phyloP scores from a whole-genome alignment of 2,113 vertebrate species.

The Myotis davidii region DNA sequence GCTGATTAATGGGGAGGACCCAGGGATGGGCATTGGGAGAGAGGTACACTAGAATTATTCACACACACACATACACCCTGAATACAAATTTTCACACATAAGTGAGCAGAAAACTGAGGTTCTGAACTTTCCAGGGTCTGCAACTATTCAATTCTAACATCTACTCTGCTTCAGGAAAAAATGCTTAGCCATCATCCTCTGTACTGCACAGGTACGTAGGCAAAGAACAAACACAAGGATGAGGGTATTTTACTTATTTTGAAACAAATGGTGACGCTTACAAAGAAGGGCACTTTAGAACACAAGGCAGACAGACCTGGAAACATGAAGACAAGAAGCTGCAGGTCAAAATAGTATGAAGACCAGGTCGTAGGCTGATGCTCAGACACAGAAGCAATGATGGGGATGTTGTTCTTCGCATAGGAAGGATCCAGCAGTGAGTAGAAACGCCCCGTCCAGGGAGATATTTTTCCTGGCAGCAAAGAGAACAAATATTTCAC shows the following conservation, averaged over 20 bases:
- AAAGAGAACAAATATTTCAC: not conserved
- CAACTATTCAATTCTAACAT: not conserved
- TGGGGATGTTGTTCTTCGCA: constrained; percentile 99
- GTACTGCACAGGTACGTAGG: not conserved
- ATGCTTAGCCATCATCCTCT: not conserved
- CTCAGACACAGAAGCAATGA: constrained; percentile 98
- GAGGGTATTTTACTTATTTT: not conserved
- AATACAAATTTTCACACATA: constrained; percentile 31
- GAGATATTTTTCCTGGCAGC: constrained; percentile 96
- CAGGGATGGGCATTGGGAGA: not conserved
- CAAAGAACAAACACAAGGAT: not conserved
- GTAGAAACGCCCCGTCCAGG: constrained; percentile 99
- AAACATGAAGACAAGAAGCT: constrained; percentile 99
- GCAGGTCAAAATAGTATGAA: constrained; percentile 98
- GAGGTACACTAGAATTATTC: not conserved
- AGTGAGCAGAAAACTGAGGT: constrained; percentile 18
- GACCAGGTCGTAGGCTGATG: constrained; percentile 99
- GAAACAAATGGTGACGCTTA: not conserved
- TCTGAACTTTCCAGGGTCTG: constrained; percentile 22
- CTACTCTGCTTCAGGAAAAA: constrained; percentile 22
- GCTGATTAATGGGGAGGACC: not conserved
- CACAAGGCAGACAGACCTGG: constrained; percentile 87
- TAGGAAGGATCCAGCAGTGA: constrained; percentile 98
- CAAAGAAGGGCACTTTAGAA: not conserved
- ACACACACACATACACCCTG: not conserved